Conservation (phyloP, 2,888 invertebrate species). For the Calameuta pallipes region DNA sequence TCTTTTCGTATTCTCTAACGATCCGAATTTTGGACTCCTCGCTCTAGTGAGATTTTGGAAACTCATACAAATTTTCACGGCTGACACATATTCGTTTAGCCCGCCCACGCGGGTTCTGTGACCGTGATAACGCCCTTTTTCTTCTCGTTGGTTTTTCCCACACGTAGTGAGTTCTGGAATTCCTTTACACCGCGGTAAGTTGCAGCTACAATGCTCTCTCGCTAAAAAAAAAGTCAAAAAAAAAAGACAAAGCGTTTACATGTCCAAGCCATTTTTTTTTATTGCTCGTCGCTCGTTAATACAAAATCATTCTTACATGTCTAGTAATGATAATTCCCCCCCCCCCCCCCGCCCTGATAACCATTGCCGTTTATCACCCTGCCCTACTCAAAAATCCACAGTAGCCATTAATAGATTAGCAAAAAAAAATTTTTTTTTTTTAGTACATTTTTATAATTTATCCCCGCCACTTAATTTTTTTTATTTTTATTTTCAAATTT, state of each 20-base stretch:
- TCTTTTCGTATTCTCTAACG: no score
- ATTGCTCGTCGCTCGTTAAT: slow-evolving; percentile 57
- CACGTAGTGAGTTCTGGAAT: slow-evolving; percentile 96
- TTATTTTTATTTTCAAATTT: no score
- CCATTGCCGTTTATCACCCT: not conserved
- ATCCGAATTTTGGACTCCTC: no score
- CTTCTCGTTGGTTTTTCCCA: slow-evolving; percentile 65
- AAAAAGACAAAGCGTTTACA: slow-evolving; percentile 32
- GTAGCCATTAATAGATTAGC: not conserved
- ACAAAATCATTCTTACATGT: slow-evolving; percentile 55
- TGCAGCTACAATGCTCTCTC: slow-evolving; percentile 69
- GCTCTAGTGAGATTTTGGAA: not conserved
- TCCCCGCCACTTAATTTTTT: not conserved
- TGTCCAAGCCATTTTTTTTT: slow-evolving; percentile 50
- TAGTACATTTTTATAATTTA: not conserved
- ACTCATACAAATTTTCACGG: not conserved
- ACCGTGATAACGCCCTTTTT: slow-evolving; percentile 67
- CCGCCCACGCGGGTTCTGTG: slow-evolving; percentile 62
- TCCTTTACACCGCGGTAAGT: slow-evolving; percentile 99
- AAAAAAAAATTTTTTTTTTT: not conserved
- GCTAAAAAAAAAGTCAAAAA: slow-evolving; percentile 45
- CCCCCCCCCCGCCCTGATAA: not conserved
- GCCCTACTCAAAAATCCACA: not conserved
- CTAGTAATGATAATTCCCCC: slow-evolving; percentile 26
- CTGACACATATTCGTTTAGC: slow-evolving; percentile 28